phyloP scores from a whole-genome alignment of 1,140 invertebrate genomes.

The Aethina tumida region DNA sequence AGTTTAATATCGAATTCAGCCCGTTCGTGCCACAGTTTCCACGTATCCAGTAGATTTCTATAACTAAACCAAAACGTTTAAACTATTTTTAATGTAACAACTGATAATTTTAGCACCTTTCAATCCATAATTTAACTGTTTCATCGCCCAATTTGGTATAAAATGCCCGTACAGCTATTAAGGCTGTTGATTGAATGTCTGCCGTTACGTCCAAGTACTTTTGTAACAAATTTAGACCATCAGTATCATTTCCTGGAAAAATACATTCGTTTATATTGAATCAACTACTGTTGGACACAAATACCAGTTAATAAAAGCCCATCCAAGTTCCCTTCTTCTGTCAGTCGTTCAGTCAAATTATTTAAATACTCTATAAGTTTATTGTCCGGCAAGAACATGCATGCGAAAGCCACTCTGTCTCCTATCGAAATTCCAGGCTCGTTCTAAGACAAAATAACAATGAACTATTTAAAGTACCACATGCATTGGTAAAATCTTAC shows the following conservation, averaged over 20 bases:
- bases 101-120: too few relatives aligned
- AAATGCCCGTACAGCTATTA: conserved; percentile 67
- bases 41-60: conserved; percentile 61
- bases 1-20: conserved; percentile 63
- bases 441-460: conserved; percentile 42
- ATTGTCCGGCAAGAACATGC: conserved; percentile 74
- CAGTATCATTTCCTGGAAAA: conserved; percentile 50
- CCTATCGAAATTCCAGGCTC: conserved; percentile 73
- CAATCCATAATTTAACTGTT: conserved; percentile 26
- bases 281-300: neutral
- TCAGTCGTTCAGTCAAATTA: conserved; percentile 56
- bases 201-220: conserved; percentile 81
- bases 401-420: conserved; percentile 90
- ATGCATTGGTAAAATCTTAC: conserved; percentile 40
- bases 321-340: conserved; percentile 68
- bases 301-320: conserved; percentile 78
- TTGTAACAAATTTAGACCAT: conserved; percentile 74
- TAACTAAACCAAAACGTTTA: conserved; percentile 45
- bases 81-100: neutral
- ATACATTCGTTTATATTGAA: conserved; percentile 11
- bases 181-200: conserved; percentile 84
- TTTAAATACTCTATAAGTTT: conserved; percentile 72
- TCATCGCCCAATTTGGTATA: conserved; percentile 45
- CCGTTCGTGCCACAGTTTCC: conserved; percentile 73
- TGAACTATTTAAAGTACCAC: neutral